These are phyloP conservation scores for Danaus chrysippus DNA, from an alignment of 2,888 invertebrate genomes.

Conservation along the genomic window DNA sequence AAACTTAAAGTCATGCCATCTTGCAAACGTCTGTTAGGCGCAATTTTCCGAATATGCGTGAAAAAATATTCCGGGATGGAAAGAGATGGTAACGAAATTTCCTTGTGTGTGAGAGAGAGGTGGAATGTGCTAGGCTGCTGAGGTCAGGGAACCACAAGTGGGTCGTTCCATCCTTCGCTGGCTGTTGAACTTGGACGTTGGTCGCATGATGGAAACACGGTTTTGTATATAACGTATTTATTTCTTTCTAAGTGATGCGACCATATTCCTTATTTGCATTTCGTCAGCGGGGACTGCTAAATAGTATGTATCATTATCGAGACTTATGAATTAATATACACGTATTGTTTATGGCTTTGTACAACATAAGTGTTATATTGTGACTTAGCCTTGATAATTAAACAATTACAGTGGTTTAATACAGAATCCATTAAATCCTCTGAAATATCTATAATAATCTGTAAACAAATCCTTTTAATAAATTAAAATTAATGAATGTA, in stretches of 20 bases:
- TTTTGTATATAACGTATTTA: slow-evolving; percentile 57
- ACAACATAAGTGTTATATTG: too few species aligned
- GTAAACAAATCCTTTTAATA: too few species aligned
- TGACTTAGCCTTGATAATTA: too few species aligned
- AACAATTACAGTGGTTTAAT: too few species aligned
- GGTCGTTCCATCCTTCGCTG: slow-evolving; percentile 76
- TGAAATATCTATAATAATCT: too few species aligned
- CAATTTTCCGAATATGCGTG: slow-evolving; percentile 71
- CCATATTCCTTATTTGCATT: slow-evolving; percentile 27
- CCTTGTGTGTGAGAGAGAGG: slow-evolving; percentile 46
- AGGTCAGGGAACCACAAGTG: slow-evolving; percentile 78
- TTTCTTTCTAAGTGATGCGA: slow-evolving; percentile 36
- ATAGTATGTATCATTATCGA: background rate
- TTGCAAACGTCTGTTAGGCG: slow-evolving; percentile 52
- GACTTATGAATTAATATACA: too few species aligned
- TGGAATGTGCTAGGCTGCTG: slow-evolving; percentile 62
- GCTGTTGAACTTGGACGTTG: slow-evolving; percentile 71
- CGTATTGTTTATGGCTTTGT: too few species aligned
- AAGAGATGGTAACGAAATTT: slow-evolving; percentile 42
- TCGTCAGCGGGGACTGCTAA: slow-evolving; percentile 1
- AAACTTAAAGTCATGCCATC: slow-evolving; percentile 45
- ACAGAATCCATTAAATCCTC: too few species aligned
- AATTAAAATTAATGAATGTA: too few species aligned
- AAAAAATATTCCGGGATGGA: slow-evolving; percentile 76
- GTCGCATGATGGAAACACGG: slow-evolving; percentile 61